phyloP scores from a whole-genome alignment of 2,888 invertebrate species.

The Troilus luridus region DNA sequence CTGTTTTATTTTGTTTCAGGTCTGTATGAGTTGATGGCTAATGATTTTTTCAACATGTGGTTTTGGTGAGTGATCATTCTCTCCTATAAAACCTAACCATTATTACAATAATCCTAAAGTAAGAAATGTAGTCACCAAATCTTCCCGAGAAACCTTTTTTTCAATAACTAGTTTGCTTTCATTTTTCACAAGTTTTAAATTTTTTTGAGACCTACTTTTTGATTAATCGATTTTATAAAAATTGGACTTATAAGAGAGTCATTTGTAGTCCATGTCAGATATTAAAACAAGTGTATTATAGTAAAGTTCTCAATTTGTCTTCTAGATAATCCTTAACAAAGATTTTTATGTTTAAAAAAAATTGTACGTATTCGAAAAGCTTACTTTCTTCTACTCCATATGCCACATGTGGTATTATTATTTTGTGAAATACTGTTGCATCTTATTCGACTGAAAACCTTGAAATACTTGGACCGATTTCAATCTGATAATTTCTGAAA shows the following conservation, averaged over 20 bases:
- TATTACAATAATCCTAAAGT: background rate
- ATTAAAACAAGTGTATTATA: too few relatives aligned
- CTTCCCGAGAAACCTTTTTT: too few relatives aligned
- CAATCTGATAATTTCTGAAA: constrained; percentile 10
- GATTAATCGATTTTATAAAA: too few relatives aligned
- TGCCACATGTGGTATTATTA: background rate
- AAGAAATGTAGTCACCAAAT: background rate
- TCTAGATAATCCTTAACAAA: too few relatives aligned
- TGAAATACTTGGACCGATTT: background rate
- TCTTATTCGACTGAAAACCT: background rate
- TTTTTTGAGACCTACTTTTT: too few relatives aligned
- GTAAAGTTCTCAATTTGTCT: too few relatives aligned
- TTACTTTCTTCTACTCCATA: background rate
- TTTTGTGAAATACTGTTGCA: background rate
- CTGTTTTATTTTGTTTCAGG: constrained; percentile 1
- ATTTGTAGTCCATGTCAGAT: too few relatives aligned
- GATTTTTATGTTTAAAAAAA: too few relatives aligned
- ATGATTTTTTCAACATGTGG: constrained; percentile 27
- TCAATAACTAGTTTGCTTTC: too few relatives aligned
- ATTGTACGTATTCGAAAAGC: too few relatives aligned
- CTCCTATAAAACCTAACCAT: background rate
- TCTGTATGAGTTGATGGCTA: constrained; percentile 18
- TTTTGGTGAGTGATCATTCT: background rate
- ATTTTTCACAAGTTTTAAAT: too few relatives aligned
- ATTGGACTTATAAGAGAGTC: too few relatives aligned